A percentile compares a stretch with the other conserved stretches of the same genome.
phyloP scores from a whole-genome alignment of 2,888 invertebrate species.

The Lamellibrachia columna region DNA sequence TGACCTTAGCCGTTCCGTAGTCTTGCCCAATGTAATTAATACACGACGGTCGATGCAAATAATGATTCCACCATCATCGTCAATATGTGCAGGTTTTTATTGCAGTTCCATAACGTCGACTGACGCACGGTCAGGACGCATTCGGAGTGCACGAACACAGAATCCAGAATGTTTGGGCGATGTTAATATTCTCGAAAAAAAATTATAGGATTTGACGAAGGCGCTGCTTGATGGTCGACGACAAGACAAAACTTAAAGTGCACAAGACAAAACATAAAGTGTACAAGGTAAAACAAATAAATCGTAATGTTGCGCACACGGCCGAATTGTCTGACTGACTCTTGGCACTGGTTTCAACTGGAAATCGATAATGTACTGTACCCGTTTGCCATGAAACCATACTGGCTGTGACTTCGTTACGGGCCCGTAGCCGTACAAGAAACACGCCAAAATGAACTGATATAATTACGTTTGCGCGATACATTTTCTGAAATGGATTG shows the following conservation, averaged over 20 bases:
- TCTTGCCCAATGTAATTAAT: not conserved
- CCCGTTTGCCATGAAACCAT: not conserved
- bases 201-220: too few species aligned
- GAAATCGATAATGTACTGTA: not conserved
- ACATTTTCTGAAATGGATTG: not conserved
- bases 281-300: too few species aligned
- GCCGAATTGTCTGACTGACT: too few species aligned
- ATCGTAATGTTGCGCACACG: too few species aligned
- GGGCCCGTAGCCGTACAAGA: not conserved
- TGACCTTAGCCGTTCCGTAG: not conserved
- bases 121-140: not conserved
- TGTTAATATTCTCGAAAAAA: too few species aligned
- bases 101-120: too few species aligned
- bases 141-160: too few species aligned
- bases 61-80: not conserved
- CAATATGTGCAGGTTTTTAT: not conserved
- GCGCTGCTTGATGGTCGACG: too few species aligned
- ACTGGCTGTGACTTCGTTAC: not conserved
- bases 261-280: too few species aligned
- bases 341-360: too few species aligned
- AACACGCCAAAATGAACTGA: not conserved
- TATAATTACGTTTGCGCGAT: not conserved
- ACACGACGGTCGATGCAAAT: not conserved
- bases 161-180: too few species aligned
- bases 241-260: too few species aligned